These are phyloP conservation scores for Neogobius melanostomus DNA, from an alignment of 2,113 vertebrate genomes.

Conservation along the genomic window DNA sequence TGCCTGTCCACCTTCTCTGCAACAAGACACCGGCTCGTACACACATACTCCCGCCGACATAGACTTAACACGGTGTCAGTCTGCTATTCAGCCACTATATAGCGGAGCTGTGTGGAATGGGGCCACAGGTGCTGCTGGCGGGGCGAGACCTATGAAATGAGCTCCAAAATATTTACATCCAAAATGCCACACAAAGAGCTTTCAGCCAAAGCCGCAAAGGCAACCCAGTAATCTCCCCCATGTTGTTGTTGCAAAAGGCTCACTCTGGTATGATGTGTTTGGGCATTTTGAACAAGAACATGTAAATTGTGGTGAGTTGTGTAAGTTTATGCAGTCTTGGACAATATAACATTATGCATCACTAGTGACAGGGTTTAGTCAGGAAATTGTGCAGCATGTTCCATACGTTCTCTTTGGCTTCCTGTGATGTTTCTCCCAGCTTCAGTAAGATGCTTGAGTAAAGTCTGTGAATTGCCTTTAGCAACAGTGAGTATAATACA, in stretches of 20 bases:
- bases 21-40: slow-evolving; percentile 44
- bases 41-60: slow-evolving; percentile 24
- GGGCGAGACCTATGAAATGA: slow-evolving; percentile 30
- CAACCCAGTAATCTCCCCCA: not conserved
- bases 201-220: not conserved
- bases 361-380: slow-evolving; percentile 6
- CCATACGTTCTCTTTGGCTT: not conserved
- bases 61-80: slow-evolving; percentile 60
- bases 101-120: slow-evolving; percentile 55
- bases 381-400: slow-evolving; percentile 17
- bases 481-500: not conserved
- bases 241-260: not conserved
- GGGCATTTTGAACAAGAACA: not conserved
- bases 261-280: not conserved
- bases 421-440: not conserved
- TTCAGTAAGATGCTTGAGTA: not conserved
- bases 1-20: slow-evolving; percentile 59
- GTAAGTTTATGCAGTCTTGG: slow-evolving; percentile 28
- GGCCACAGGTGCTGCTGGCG: slow-evolving; percentile 66
- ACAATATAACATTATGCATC: not conserved
- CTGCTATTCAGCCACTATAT: slow-evolving; percentile 42
- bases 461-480: not conserved
- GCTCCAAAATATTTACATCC: slow-evolving; percentile 16
- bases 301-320: slow-evolving; percentile 6
- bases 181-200: slow-evolving; percentile 5